These are phyloP conservation scores for Lagria hirta DNA, from an alignment of 2,888 invertebrate genomes.

Conservation along the genomic window DNA sequence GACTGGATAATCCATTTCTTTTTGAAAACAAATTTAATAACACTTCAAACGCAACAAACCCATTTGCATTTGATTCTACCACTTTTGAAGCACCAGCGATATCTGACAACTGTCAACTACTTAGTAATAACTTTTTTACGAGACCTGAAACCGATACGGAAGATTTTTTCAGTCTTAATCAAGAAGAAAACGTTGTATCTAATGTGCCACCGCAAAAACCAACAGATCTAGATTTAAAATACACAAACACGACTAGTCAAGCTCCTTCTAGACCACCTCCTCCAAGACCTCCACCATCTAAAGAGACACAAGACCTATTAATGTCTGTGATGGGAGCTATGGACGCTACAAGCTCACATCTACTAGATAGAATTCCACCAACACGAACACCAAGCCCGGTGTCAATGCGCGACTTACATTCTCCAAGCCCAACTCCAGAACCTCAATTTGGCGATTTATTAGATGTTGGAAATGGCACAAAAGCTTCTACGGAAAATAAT, in stretches of 20 bases:
- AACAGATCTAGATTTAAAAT: conserved; percentile 52
- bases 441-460: conserved; percentile 63
- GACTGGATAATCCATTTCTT: conserved; percentile 79
- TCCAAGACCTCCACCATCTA: conserved; percentile 65
- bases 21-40: conserved; percentile 51
- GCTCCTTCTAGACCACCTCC: conserved; percentile 46
- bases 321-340: conserved; percentile 84
- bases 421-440: conserved; percentile 81
- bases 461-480: conserved; percentile 59
- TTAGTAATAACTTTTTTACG: conserved; percentile 9
- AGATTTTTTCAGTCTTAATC: conserved; percentile 22
- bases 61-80: conserved; percentile 62
- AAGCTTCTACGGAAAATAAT: conserved; percentile 4
- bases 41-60: conserved; percentile 60
- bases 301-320: conserved; percentile 82
- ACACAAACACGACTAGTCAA: conserved; percentile 47
- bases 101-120: conserved; percentile 19
- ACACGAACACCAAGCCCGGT: conserved; percentile 87
- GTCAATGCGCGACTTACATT: conserved; percentile 77
- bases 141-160: conserved; percentile 14
- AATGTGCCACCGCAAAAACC: conserved; percentile 50
- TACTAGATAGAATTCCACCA: conserved; percentile 79
- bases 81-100: conserved; percentile 47
- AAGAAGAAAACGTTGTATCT: conserved; percentile 25
- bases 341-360: conserved; percentile 83